A percentile compares a stretch with the other conserved stretches of the same genome.
Evolutionary conservation across 2,113 vertebrate species (phyloP).

Genomic region (Aegithalos caudatus): DNA sequence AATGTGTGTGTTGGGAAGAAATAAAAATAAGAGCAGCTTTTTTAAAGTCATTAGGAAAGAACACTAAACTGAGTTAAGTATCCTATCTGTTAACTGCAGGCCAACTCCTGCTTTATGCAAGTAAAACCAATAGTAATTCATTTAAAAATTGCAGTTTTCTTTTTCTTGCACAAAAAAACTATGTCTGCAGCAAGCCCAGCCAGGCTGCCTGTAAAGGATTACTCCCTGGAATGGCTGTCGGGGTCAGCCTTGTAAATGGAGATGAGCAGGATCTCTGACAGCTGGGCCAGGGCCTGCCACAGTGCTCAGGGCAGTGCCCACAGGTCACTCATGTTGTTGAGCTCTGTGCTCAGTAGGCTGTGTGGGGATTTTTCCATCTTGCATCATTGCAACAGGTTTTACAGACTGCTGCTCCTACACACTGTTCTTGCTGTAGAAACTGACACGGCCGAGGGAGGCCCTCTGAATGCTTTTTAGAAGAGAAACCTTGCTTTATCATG

Average conservation of each 20-base stretch:
- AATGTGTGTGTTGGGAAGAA: neutral
- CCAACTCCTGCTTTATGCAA: neutral
- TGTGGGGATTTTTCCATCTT: neutral
- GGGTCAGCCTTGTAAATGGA: neutral
- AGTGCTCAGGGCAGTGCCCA: neutral
- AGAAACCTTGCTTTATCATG: neutral
- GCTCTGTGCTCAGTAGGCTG: neutral
- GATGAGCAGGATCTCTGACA: neutral
- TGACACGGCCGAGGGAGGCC: neutral
- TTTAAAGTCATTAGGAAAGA: neutral
- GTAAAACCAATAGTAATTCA: neutral
- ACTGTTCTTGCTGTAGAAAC: neutral
- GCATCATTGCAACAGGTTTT: neutral
- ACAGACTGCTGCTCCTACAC: neutral
- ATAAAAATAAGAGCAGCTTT: neutral
- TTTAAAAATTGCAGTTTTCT: fast-evolving
- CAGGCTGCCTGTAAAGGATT: neutral
- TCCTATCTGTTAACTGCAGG: neutral
- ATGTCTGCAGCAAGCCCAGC: neutral
- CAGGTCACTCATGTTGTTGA: neutral
- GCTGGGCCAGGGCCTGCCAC: neutral
- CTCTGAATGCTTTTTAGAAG: neutral
- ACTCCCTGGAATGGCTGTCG: neutral
- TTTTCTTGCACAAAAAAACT: neutral
- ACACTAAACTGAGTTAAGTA: neutral